Percentiles rank a stretch among this genome's conserved stretches.
Conservation (phyloP, 2,113 vertebrate genomes). For the Cyphomyrus plagiostoma region DNA sequence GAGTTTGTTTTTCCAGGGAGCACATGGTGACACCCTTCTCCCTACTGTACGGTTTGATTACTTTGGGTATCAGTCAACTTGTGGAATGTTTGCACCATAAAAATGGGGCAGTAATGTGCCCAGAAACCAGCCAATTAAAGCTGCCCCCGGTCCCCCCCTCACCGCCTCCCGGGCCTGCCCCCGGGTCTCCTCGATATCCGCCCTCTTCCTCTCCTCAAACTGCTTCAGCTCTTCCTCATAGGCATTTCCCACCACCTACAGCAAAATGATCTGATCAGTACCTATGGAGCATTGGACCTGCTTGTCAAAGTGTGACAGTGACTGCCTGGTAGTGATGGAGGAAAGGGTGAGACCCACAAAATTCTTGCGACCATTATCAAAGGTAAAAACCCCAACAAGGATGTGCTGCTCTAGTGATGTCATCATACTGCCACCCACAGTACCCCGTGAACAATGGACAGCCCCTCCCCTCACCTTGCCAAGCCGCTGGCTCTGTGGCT, state of each 20-base stretch:
- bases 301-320: not conserved
- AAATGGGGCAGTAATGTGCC: not conserved
- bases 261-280: constrained; percentile 13
- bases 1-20: not conserved
- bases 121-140: not conserved
- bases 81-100: not conserved
- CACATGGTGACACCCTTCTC: not conserved
- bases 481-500: constrained; percentile 48
- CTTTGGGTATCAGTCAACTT: not conserved
- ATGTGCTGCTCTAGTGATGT: not conserved
- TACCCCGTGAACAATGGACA: not conserved
- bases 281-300: not conserved
- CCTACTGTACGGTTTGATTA: not conserved
- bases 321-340: not conserved
- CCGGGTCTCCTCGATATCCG: constrained; percentile 55
- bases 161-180: constrained; percentile 60
- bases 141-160: constrained; percentile 21
- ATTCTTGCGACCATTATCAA: not conserved
- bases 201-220: constrained; percentile 61
- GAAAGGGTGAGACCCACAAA: not conserved
- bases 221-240: constrained; percentile 71
- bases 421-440: not conserved
- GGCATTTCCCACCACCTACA: constrained; percentile 59
- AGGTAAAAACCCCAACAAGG: not conserved
- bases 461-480: constrained; percentile 34